phyloP scores from a whole-genome alignment of 2,797 vertebrate species.

The Lepidocolaptes lacrymiger region DNA sequence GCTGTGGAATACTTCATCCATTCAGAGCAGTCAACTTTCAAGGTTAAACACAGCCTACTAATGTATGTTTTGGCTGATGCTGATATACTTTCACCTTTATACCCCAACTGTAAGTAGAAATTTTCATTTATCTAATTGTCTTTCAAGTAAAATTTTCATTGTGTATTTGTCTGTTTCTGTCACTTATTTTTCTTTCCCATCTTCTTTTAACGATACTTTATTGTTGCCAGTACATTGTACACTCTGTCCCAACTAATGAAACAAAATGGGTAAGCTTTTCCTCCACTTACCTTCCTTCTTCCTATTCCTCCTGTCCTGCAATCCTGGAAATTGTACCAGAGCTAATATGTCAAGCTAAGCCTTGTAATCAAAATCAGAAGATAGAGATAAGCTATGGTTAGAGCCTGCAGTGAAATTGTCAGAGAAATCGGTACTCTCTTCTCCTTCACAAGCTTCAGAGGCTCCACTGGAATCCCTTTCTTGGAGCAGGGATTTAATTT shows the following conservation, averaged over 20 bases:
- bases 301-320: neutral
- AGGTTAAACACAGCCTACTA: neutral
- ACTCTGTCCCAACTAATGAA: neutral
- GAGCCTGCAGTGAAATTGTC: neutral
- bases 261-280: neutral
- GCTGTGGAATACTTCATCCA: neutral
- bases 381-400: neutral
- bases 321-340: neutral
- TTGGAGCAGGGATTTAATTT: neutral
- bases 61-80: accelerated
- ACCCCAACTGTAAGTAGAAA: neutral
- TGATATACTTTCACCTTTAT: neutral
- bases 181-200: neutral
- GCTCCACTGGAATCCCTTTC: neutral
- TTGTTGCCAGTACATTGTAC: neutral
- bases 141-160: neutral
- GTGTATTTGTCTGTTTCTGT: neutral
- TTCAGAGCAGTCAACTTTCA: neutral
- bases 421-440: neutral
- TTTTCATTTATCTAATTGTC: too few relatives aligned
- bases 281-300: neutral
- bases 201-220: neutral
- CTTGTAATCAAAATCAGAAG: neutral
- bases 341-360: neutral
- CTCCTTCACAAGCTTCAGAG: neutral